A percentile compares a stretch with the other conserved stretches of the same genome.
These are phyloP conservation scores for Zaprionus ornatus DNA, from an alignment of 1,140 invertebrate species.

Conservation along the genomic window DNA sequence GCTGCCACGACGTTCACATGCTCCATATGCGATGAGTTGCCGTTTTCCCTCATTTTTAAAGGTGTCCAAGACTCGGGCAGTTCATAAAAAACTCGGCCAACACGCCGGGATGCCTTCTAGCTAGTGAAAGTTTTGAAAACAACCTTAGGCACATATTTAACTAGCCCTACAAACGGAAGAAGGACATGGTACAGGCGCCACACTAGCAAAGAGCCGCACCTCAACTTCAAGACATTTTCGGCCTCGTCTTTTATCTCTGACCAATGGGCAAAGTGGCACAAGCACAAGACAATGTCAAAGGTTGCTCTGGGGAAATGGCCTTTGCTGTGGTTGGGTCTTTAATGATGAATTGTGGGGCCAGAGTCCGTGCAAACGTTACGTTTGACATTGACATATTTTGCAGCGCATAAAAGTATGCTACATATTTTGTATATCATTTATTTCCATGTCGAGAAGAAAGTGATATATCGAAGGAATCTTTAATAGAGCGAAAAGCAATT, in stretches of 20 bases:
- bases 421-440: conserved; percentile 64
- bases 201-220: conserved; percentile 55
- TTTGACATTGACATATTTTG: conserved; percentile 80
- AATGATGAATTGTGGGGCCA: conserved; percentile 74
- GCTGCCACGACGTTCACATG: conserved; percentile 49
- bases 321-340: conserved; percentile 46
- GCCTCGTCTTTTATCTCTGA: conserved; percentile 26
- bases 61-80: conserved; percentile 33
- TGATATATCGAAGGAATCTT: conserved; percentile 19
- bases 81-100: conserved; percentile 34
- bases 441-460: conserved; percentile 28
- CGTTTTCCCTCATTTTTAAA: conserved; percentile 64
- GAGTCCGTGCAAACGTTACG: conserved; percentile 55
- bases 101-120: conserved; percentile 45
- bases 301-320: conserved; percentile 39
- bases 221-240: conserved; percentile 43
- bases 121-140: conserved; percentile 56
- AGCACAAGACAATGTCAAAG: conserved; percentile 44
- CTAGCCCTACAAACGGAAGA: conserved; percentile 63
- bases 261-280: conserved; percentile 15
- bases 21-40: conserved; percentile 46
- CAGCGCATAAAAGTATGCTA: conserved; percentile 74
- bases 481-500: conserved; percentile 36
- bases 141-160: conserved; percentile 76
- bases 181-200: conserved; percentile 34